Conservation (phyloP, 2,113 vertebrate genomes). For the Protobothrops mucrosquamatus region DNA sequence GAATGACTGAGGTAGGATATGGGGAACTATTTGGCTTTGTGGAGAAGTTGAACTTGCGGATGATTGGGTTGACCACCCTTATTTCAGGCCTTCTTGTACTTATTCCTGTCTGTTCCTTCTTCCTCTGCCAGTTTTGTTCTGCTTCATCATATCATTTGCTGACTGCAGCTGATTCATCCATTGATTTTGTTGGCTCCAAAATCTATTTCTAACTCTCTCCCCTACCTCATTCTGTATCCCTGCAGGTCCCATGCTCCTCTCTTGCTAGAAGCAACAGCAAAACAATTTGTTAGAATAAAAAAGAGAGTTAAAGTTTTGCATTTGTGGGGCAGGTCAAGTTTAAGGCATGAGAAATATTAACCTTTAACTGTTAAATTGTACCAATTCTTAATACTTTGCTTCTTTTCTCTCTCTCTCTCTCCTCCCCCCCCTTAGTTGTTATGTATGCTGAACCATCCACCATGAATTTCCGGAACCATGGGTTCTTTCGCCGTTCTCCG, state of each 20-base stretch:
- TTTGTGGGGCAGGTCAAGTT: background rate
- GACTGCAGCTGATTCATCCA: background rate
- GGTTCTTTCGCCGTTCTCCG: slow-evolving; percentile 31
- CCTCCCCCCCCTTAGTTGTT: background rate
- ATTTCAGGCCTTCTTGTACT: background rate
- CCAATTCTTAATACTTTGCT: background rate
- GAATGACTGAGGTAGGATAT: slow-evolving; percentile 17
- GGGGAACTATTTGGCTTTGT: background rate
- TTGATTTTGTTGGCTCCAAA: background rate
- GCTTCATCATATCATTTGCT: background rate
- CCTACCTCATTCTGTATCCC: background rate
- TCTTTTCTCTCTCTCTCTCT: background rate
- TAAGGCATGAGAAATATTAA: background rate
- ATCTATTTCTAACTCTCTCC: background rate
- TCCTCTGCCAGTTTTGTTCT: background rate
- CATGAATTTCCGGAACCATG: slow-evolving; percentile 45
- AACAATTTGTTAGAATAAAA: background rate
- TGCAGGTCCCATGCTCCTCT: background rate
- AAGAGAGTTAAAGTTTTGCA: background rate
- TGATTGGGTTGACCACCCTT: background rate
- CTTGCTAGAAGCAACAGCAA: background rate
- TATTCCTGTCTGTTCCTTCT: background rate
- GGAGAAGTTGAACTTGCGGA: background rate
- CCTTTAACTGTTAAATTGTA: background rate
- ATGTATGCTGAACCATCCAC: slow-evolving; percentile 37